Evolutionary conservation across 2,113 vertebrate genomes (phyloP), one percentile per base, ranked within the genome.

Genomic region (Nicator chloris): DNA sequence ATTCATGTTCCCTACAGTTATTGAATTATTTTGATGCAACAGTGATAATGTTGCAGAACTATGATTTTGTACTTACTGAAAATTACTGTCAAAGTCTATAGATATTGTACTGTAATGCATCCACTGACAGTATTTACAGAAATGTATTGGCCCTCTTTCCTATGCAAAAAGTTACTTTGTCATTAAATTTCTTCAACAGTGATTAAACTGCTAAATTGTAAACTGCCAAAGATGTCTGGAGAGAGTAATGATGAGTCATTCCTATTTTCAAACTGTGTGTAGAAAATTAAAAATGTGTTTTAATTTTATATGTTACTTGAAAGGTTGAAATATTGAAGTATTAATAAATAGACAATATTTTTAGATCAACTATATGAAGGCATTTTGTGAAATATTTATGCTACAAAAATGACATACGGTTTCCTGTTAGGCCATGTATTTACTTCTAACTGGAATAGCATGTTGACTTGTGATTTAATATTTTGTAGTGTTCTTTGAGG

Each of bases 271-370:
- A 82, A 93, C 26, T 31, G 27, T 40, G 28, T 83, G 39, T 93
- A 45, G 59, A 94, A 97, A 94, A 37, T 28, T n/a, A 31, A 75
- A 92, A 79, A 80, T n/a, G 27, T 80, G 59, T 7, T 97, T 91
- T 96, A 51, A 80, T 91, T 96, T 92, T 88, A 54, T 95, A 97
- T 94, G 30, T 94, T 75, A 75, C 78, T 85, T 87, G 28, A 96
- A 90, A 87, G 33, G 27, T 47, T 93, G 86, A 95, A 69, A 94
- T 96, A 94, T 54, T 88, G 47, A 93, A 91, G 33, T 95, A 71
- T 96, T 70, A 94, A 94, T 94, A 97, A 92, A 95, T 93, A 94
- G 75, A 95, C 84, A 42, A 82, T 97, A 97, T 98, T 98, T 98
- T 96, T 96, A 95, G 90, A 77, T 93, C 54, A 93, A 92, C 69